phyloP scores from a whole-genome alignment of 2,888 invertebrate genomes.

The Coelogynopora nodosa region DNA sequence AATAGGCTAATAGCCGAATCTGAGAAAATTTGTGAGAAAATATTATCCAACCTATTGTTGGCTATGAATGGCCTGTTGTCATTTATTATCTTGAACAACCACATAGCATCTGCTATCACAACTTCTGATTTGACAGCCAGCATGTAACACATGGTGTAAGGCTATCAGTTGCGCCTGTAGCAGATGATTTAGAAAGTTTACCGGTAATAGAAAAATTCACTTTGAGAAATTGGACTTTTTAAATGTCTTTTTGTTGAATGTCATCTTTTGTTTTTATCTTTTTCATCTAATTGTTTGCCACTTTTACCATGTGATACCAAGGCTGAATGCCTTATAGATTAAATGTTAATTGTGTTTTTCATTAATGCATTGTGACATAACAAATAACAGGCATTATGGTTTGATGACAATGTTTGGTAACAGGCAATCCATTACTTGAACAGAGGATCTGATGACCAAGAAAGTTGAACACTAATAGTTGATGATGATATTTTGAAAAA shows the following conservation, averaged over 20 bases:
- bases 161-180: slow-evolving; percentile 13
- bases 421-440: neutral
- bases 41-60: slow-evolving; percentile 11
- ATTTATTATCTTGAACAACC: slow-evolving; percentile 6
- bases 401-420: neutral
- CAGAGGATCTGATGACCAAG: neutral
- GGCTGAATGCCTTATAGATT: neutral
- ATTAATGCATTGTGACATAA: neutral
- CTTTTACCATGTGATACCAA: slow-evolving; percentile 18
- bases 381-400: neutral
- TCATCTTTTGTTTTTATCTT: neutral
- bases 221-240: neutral
- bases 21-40: slow-evolving; percentile 12
- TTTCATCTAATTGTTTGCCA: neutral
- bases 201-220: neutral
- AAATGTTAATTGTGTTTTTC: neutral
- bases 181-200: slow-evolving; percentile 11
- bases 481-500: neutral
- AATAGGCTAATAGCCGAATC: neutral
- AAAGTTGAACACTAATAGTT: neutral
- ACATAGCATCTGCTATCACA: neutral
- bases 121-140: neutral
- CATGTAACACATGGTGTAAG: neutral
- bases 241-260: neutral
- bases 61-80: slow-evolving; percentile 20